phyloP scores from a whole-genome alignment of 2,888 invertebrate species.

The Ennomos fuscantarius region DNA sequence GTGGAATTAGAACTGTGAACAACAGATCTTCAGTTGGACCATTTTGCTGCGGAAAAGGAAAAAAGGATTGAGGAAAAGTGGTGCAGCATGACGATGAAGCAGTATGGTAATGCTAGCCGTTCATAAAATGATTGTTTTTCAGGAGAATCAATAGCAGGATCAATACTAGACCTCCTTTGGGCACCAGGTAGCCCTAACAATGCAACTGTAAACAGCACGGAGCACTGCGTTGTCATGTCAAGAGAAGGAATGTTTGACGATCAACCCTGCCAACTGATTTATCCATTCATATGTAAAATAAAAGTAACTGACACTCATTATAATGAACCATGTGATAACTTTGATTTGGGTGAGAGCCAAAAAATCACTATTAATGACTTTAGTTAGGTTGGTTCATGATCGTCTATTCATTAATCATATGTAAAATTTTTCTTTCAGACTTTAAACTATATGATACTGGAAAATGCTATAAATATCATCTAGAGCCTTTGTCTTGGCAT shows the following conservation, averaged over 20 bases:
- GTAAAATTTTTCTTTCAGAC: conserved; percentile 38
- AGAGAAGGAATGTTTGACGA: conserved; percentile 61
- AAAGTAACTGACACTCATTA: conserved; percentile 47
- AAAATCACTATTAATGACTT: background rate
- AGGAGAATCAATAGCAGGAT: conserved; percentile 55
- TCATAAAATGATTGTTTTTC: too few relatives aligned
- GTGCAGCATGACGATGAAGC: too few relatives aligned
- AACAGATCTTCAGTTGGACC: too few relatives aligned
- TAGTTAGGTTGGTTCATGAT: too few relatives aligned
- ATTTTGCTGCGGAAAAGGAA: too few relatives aligned
- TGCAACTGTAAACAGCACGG: conserved; percentile 40
- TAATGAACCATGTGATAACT: conserved; percentile 55
- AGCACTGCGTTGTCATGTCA: conserved; percentile 62
- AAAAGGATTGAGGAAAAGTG: too few relatives aligned
- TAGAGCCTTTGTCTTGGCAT: conserved; percentile 59
- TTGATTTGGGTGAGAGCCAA: conserved; percentile 48
- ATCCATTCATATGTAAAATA: conserved; percentile 63
- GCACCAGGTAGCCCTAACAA: conserved; percentile 57
- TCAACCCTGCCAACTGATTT: conserved; percentile 50
- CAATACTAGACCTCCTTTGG: conserved; percentile 58
- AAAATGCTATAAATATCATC: conserved; percentile 63
- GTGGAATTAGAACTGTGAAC: too few relatives aligned
- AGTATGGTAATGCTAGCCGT: too few relatives aligned
- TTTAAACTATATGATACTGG: conserved; percentile 47
- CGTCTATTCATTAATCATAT: too few relatives aligned